phyloP scores from a whole-genome alignment of 2,888 invertebrate genomes.

The Molorchus minor region DNA sequence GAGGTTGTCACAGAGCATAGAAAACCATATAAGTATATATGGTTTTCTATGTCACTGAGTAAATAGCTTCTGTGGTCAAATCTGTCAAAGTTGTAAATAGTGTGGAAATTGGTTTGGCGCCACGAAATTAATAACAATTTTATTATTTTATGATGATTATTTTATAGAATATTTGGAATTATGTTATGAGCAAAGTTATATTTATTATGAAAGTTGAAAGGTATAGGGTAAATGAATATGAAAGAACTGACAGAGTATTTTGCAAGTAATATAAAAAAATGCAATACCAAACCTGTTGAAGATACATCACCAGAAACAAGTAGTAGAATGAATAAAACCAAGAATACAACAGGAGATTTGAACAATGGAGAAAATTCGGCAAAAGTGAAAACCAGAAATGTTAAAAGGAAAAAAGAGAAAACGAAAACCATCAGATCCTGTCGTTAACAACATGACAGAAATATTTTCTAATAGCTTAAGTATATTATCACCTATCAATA shows the following conservation, averaged over 20 bases:
- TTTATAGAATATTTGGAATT: no score
- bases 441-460: conserved; percentile 41
- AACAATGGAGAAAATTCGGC: conserved; percentile 1
- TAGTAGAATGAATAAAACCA: conserved; percentile 8
- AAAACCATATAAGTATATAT: no score
- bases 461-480: conserved; percentile 42
- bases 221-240: conserved; percentile 21
- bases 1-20: no score
- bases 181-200: no score
- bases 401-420: conserved; percentile 31
- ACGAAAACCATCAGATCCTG: conserved; percentile 44
- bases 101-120: no score
- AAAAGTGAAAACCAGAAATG: not conserved
- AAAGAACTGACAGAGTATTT: conserved; percentile 44
- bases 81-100: no score
- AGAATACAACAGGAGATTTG: conserved; percentile 2
- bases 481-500: conserved; percentile 45
- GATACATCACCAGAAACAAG: conserved; percentile 4
- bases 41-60: no score
- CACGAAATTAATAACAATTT: no score
- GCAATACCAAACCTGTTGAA: conserved; percentile 18
- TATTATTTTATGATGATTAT: no score
- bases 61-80: no score
- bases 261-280: conserved; percentile 36
- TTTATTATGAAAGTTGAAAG: not conserved